Evolutionary conservation across 2,113 vertebrate genomes (phyloP), one percentile per base, ranked within the genome.

Genomic region (Gasterosteus aculeatus): DNA sequence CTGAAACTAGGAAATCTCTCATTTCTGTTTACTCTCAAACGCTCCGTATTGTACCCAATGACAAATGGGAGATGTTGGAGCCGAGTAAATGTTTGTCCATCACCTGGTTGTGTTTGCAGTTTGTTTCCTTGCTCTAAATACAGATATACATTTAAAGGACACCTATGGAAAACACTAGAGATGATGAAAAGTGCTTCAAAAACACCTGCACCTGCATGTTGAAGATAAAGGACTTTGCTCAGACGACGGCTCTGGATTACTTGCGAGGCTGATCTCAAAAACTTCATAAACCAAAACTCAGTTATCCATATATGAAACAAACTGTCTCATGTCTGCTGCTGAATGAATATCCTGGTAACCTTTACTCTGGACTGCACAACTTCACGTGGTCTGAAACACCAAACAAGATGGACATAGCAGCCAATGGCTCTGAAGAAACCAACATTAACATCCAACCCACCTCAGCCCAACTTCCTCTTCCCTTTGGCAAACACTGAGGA

Each of bases 381-480:
- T 2, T n/a, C 7, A 41, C 11, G 41, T 14, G 38, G 14, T 56
- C 8, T 49, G n/a, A 26, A 51, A 11, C 49, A 39, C 11, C 33
- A 39, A 19, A 53, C 8, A 38, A 26, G 22, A 16, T 44, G 3
- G 14, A 29, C 41, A 44, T 42, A 62, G 26, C 11, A 26, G 42
- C 38, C 39, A 62, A 6, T 16, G 18, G 22, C 39, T 18, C 61
- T 22, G 22, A 7, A 64, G 61, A 69, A 69, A 41, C 22, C 3
- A 39, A 22, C n/a, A 6, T 69, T 19, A 42, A 33, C 22, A 68
- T 42, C n/a, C 6, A n/a, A 11, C 18, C 15, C 7, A 31, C 10
- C 26, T 22, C 44, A 18, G 44, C 57, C 74, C 22, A 26, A 69
- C 38, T 53, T 69, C 64, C 56, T 1, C 26, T 38, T 66, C 51